Base-by-base conservation (phyloP, 2,888 invertebrate genomes). In the Prosapia bicincta region DNA sequence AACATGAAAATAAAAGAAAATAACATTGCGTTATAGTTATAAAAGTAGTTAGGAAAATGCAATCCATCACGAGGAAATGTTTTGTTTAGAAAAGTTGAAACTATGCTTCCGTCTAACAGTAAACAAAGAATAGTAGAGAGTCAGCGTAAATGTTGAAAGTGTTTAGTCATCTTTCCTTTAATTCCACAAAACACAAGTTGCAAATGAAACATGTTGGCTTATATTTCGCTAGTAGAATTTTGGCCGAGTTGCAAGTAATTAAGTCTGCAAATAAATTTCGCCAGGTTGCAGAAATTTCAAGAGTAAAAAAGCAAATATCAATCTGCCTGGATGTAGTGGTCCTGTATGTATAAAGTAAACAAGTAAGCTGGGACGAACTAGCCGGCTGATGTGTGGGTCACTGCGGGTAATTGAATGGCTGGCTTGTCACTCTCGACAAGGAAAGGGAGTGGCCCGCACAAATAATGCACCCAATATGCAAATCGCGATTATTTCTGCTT, bases 401-500 rank as follows among this genome's bases (percentile, higher is more conserved):
- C 54, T 54, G 54, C 3, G 54, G 20, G 54, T 54, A 54, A 54
- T 54, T 54, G 54, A 54, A 54, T 20, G 54, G 54, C 20, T 1
- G n/a, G 54, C 20, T 20, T 3, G 54, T 54, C 54, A 54, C 54
- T 13, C 54, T 2, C 20, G 54, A 54, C 54, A 54, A 5, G 54
- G 54, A 54, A 54, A 20, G n/a, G 54, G 54, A 20, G 20, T n/a
- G 1, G 54, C 20, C 7, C 54, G 20, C 20, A 20, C 54, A 54
- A 54, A 54, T 54, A 54, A 54, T 54, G 54, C 54, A 20, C 54
- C 54, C 10, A 54, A 54, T 54, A 54, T 54, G 54, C 54, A 54
- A 54, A 54, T 54, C 54, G 54, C 54, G n/a, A 54, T 54, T 54
- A 54, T 54, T 54, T 54, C 54, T 54, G 54, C 54, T 54, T 54